A percentile compares a stretch with the other conserved stretches of the same genome.
These are phyloP conservation scores for Scelioninae gen. 1 DNA, from an alignment of 2,888 invertebrate genomes.

Conservation along the genomic window DNA sequence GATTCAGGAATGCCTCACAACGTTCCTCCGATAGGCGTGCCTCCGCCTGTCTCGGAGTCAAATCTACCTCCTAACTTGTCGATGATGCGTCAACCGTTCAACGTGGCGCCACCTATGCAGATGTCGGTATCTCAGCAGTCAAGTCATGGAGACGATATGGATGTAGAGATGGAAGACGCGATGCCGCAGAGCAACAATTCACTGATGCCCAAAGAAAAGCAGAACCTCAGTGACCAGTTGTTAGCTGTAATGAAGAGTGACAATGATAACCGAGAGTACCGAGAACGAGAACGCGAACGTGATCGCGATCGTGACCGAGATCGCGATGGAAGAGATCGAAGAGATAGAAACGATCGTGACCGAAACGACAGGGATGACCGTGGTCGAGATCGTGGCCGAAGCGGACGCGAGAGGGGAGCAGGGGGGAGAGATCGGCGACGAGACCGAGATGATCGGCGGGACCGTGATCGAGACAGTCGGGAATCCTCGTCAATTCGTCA, in stretches of 20 bases:
- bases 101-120: conserved; percentile 80
- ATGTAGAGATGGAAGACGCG: conserved; percentile 90
- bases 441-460: conserved; percentile 79
- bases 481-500: conserved; percentile 78
- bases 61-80: conserved; percentile 79
- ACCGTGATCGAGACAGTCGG: conserved; percentile 79
- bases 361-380: conserved; percentile 77
- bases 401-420: conserved; percentile 80
- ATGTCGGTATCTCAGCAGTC: conserved; percentile 76
- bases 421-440: conserved; percentile 81
- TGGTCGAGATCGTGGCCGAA: conserved; percentile 79
- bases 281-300: conserved; percentile 78
- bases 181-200: conserved; percentile 77
- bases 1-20: conserved; percentile 84
- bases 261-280: conserved; percentile 74
- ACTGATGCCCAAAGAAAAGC: conserved; percentile 73
- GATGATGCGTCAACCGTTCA: conserved; percentile 82
- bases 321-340: conserved; percentile 79
- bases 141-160: conserved; percentile 90
- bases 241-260: conserved; percentile 85
- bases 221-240: conserved; percentile 85
- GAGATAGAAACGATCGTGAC: conserved; percentile 77
- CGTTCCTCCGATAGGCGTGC: conserved; percentile 84
- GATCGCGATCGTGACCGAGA: conserved; percentile 79
- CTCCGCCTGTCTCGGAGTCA: conserved; percentile 81